A percentile compares a stretch with the other conserved stretches of the same genome.
Evolutionary conservation across 2,888 invertebrate genomes (phyloP).

Genomic region (Chaitophorus viminalis): DNA sequence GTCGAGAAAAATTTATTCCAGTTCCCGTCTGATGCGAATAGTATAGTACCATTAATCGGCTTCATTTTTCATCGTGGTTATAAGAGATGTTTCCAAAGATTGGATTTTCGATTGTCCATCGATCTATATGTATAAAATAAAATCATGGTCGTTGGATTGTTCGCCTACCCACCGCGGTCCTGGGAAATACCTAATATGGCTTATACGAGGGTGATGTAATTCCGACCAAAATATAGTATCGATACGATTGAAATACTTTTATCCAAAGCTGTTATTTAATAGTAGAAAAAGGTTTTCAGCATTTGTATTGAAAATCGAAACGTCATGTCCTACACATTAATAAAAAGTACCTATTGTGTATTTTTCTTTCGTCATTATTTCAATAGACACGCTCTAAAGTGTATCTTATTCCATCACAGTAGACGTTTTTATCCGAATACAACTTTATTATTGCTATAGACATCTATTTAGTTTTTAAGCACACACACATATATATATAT

Average conservation of each 20-base stretch:
- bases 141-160: not conserved
- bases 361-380: too few relatives aligned
- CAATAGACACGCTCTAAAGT: too few relatives aligned
- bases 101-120: not conserved
- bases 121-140: not conserved
- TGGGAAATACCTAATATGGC: not conserved
- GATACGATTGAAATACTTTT: not conserved
- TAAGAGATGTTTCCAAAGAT: not conserved
- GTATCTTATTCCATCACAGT: too few relatives aligned
- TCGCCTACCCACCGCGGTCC: not conserved
- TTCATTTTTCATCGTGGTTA: not conserved
- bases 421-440: too few relatives aligned
- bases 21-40: not conserved
- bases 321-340: too few relatives aligned
- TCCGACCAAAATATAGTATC: not conserved
- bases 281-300: not conserved
- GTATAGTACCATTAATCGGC: constrained; percentile 25
- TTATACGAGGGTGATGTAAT: not conserved
- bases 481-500: too few relatives aligned
- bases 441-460: too few relatives aligned
- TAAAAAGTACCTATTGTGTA: too few relatives aligned
- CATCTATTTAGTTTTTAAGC: too few relatives aligned
- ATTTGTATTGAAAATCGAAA: not conserved
- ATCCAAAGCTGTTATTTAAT: not conserved
- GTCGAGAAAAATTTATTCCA: not conserved